These are phyloP conservation scores for Theretra japonica DNA, from an alignment of 2,888 invertebrate genomes.

Conservation along the genomic window DNA sequence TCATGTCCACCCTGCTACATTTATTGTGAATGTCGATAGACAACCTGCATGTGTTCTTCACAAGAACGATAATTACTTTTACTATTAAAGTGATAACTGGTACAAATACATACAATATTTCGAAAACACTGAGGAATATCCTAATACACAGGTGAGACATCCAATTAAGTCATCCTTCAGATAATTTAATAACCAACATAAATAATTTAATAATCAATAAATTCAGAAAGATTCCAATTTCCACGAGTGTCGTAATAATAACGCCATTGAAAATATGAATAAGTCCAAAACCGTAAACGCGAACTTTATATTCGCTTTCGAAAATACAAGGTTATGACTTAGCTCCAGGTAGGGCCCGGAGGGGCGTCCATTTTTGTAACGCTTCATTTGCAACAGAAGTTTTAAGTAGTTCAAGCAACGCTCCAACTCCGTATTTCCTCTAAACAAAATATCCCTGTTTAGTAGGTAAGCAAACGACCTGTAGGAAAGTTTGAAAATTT, in stretches of 20 bases:
- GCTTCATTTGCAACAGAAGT: slow-evolving; percentile 76
- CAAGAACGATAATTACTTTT: too few species aligned
- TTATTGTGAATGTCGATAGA: too few species aligned
- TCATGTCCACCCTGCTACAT: too few species aligned
- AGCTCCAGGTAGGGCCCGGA: slow-evolving; percentile 50
- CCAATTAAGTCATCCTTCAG: too few species aligned
- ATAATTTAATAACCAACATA: too few species aligned
- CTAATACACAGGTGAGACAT: too few species aligned
- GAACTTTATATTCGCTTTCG: slow-evolving; percentile 37
- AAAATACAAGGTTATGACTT: slow-evolving; percentile 46
- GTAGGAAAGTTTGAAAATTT: slow-evolving; percentile 27
- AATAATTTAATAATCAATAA: too few species aligned
- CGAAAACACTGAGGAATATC: too few species aligned
- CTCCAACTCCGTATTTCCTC: slow-evolving; percentile 61
- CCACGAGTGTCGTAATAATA: neutral
- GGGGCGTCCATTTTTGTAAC: slow-evolving; percentile 71
- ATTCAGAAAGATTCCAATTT: too few species aligned
- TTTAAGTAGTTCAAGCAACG: slow-evolving; percentile 71
- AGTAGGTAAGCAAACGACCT: slow-evolving; percentile 39
- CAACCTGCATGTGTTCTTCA: too few species aligned
- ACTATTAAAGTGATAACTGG: too few species aligned
- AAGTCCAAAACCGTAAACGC: neutral
- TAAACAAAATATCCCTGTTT: slow-evolving; percentile 60
- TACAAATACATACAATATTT: too few species aligned
- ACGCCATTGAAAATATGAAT: neutral